Percentiles rank a stretch among this genome's conserved stretches.
phyloP scores from a whole-genome alignment of 2,888 invertebrate genomes.

The Drosophila neotestacea region DNA sequence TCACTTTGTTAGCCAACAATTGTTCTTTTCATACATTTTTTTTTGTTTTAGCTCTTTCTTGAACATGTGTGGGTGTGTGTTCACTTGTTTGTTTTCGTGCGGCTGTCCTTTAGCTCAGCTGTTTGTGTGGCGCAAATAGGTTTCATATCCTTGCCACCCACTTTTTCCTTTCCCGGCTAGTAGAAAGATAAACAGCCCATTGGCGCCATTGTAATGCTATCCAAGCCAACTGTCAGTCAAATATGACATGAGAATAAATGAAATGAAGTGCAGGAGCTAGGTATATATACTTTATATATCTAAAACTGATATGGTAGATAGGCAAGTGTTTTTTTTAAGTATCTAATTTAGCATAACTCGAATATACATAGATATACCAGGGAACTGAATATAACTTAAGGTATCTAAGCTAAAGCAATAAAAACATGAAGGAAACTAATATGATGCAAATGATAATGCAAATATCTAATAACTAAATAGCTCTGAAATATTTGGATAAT shows the following conservation, averaged over 20 bases:
- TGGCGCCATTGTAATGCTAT: slow-evolving; percentile 49
- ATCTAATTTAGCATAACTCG: too few relatives aligned
- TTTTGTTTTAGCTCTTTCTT: slow-evolving; percentile 21
- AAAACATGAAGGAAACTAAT: too few relatives aligned
- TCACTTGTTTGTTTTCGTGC: slow-evolving; percentile 50
- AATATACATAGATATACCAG: too few relatives aligned
- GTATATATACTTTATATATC: background rate
- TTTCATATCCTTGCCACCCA: slow-evolving; percentile 42
- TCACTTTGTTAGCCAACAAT: slow-evolving; percentile 22
- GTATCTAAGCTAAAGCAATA: background rate
- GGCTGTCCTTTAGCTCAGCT: slow-evolving; percentile 64
- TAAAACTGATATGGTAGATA: background rate
- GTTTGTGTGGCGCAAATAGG: slow-evolving; percentile 70
- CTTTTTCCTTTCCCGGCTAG: slow-evolving; percentile 5
- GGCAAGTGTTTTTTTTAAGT: background rate
- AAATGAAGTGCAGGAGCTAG: background rate
- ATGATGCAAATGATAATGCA: too few relatives aligned
- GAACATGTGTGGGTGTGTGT: slow-evolving; percentile 15
- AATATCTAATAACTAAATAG: too few relatives aligned
- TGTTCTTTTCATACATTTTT: slow-evolving; percentile 23
- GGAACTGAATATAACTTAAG: background rate
- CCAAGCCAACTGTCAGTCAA: slow-evolving; percentile 20
- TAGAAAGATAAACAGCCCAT: slow-evolving; percentile 23
- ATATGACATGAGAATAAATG: slow-evolving; percentile 24
- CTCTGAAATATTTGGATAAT: too few relatives aligned